phyloP scores from a whole-genome alignment of 2,888 invertebrate genomes.

The Zele albiditarsus region DNA sequence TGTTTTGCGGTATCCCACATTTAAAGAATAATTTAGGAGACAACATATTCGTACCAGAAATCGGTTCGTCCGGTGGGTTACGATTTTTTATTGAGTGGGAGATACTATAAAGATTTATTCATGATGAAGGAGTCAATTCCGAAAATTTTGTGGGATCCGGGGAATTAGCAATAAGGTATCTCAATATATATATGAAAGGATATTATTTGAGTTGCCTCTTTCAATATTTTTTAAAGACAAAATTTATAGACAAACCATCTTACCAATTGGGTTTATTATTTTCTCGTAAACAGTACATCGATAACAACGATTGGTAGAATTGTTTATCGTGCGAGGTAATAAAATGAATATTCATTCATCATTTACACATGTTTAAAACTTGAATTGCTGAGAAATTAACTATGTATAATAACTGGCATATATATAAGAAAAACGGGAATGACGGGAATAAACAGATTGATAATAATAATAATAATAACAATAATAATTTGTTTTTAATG shows the following conservation, averaged over 20 bases:
- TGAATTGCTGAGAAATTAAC: slow-evolving; percentile 7
- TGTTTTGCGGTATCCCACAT: too few relatives aligned
- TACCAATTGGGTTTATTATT: not conserved
- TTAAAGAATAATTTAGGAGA: too few relatives aligned
- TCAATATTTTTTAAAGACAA: slow-evolving; percentile 4
- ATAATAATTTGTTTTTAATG: slow-evolving; percentile 7
- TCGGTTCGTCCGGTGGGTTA: too few relatives aligned
- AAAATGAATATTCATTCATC: not conserved
- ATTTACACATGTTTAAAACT: not conserved
- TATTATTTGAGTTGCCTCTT: not conserved
- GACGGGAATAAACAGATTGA: slow-evolving; percentile 14
- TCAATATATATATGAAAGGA: not conserved
- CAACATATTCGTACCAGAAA: too few relatives aligned
- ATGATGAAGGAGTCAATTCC: too few relatives aligned
- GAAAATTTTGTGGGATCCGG: too few relatives aligned
- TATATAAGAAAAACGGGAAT: not conserved
- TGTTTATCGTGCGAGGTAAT: not conserved
- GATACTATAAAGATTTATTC: too few relatives aligned
- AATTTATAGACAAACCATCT: not conserved
- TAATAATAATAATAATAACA: slow-evolving; percentile 51
- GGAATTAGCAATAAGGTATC: not conserved
- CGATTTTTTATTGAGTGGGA: too few relatives aligned
- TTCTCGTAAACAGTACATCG: not conserved
- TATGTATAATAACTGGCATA: not conserved
- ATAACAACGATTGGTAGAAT: not conserved